Base-by-base conservation (phyloP, 2,797 vertebrate genomes). In the Limnodromus scolopaceus region DNA sequence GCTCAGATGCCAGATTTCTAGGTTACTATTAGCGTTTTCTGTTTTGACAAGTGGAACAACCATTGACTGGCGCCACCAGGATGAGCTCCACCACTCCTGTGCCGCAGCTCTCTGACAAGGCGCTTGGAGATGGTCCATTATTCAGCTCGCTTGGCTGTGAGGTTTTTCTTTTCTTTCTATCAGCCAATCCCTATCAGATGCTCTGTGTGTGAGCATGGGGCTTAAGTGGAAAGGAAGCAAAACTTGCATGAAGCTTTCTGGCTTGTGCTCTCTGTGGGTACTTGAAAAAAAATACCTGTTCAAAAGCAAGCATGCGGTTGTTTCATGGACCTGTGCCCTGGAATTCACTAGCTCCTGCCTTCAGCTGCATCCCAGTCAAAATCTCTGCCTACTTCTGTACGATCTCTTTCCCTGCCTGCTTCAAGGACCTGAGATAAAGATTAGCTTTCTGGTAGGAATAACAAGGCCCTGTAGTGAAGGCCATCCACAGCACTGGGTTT, bases 1-100 rank as follows among this genome's bases (percentile, higher is more conserved):
- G 22, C 53, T 54, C 19, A 25, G 23, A 74, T 58, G 36, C 18
- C 82, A 93, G 84, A 69, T 91, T 89, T 88, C 46, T 69, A 69
- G 49, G 23, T 48, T 78, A 25, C 68, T 64, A 48, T 61, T 80
- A 25, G 24, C 27, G 49, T 70, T 74, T 96, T 91, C 77, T 95
- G 60, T 70, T 85, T 75, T 43, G 72, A 87, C 51, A 18, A 6
- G 30, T 41, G 55, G 55, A 94, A 58, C 46, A 49, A 30, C n/a
- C 41, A 48, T 24, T 71, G 83, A 48, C 51, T 46, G 46, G 77
- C 77, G 64, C 61, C 48, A 54, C 1, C 0, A 6, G 64, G 34
- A 75, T 64, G 55, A 82, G 69, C 46, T 71, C 68, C 27, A n/a
- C 49, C 71, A 8, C 85, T 82, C 22, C 48, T 28, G 30, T 78